Conservation (phyloP, 2,888 invertebrate species). For the Scelioninae gen. 1 region DNA sequence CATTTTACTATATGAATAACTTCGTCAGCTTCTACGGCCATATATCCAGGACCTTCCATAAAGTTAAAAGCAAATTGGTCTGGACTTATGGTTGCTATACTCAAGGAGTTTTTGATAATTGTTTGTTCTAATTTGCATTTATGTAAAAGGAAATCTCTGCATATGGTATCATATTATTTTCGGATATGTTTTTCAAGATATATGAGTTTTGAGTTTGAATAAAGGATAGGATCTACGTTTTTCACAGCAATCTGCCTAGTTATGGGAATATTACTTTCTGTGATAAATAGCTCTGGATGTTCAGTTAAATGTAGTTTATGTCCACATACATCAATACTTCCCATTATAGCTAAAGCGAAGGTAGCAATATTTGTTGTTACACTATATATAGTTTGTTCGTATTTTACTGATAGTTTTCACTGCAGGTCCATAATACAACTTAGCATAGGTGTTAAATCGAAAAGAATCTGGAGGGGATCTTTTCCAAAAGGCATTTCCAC, state of each 20-base stretch:
- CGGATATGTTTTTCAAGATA: conserved; percentile 74
- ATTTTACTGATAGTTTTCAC: not conserved
- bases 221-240: conserved; percentile 67
- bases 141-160: conserved; percentile 70
- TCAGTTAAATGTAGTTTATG: too few relatives aligned
- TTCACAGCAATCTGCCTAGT: too few relatives aligned
- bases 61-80: conserved; percentile 2
- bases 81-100: conserved; percentile 67
- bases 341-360: too few relatives aligned
- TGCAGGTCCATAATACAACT: not conserved
- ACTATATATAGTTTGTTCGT: not conserved
- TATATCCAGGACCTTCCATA: conserved; percentile 18
- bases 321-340: too few relatives aligned
- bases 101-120: conserved; percentile 72
- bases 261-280: too few relatives aligned
- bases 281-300: too few relatives aligned
- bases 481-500: conserved; percentile 17
- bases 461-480: not conserved
- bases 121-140: conserved; percentile 73
- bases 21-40: not conserved
- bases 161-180: conserved; percentile 60
- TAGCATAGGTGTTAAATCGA: not conserved
- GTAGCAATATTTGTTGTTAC: not conserved
- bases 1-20: conserved; percentile 2
- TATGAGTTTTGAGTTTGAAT: conserved; percentile 73